A percentile compares a stretch with the other conserved stretches of the same genome.
Evolutionary conservation across 1,140 invertebrate genomes (phyloP).

Genomic region (Drosophila pectinifera): DNA sequence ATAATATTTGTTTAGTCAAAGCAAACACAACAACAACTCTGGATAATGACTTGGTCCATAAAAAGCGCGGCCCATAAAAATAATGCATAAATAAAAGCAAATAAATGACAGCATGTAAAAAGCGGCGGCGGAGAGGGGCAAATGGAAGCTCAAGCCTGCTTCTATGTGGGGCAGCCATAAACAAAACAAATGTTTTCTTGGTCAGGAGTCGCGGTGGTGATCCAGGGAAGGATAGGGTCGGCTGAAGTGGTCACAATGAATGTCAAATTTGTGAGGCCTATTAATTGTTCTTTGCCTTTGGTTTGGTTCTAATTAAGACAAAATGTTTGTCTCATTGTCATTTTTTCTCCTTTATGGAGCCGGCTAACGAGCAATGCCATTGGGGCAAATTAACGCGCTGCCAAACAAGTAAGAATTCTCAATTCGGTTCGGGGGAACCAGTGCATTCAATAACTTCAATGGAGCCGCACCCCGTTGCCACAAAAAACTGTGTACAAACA

Average conservation of each 20-base stretch:
- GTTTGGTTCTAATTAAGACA: conserved; percentile 71
- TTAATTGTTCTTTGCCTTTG: conserved; percentile 73
- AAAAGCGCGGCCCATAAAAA: conserved; percentile 75
- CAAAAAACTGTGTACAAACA: conserved; percentile 45
- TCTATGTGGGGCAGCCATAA: conserved; percentile 38
- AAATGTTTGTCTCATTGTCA: conserved; percentile 55
- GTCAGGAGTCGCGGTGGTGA: conserved; percentile 26
- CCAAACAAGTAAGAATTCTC: conserved; percentile 41
- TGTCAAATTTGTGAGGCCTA: conserved; percentile 79
- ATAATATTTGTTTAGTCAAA: conserved; percentile 83
- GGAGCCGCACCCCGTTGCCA: neutral
- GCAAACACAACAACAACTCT: conserved; percentile 71
- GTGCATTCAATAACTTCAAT: conserved; percentile 11
- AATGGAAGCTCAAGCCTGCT: conserved; percentile 23
- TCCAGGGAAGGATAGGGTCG: conserved; percentile 25
- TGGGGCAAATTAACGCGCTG: conserved; percentile 21
- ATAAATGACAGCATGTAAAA: conserved; percentile 79
- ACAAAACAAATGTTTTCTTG: conserved; percentile 46
- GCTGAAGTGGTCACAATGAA: conserved; percentile 62
- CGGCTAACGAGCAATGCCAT: conserved; percentile 38
- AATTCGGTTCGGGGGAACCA: conserved; percentile 17
- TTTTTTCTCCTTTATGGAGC: conserved; percentile 9
- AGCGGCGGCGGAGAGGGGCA: conserved; percentile 4
- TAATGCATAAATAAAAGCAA: conserved; percentile 83
- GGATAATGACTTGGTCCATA: conserved; percentile 74